phyloP scores from a whole-genome alignment of 2,797 vertebrate species.

The Nannoperca australis region DNA sequence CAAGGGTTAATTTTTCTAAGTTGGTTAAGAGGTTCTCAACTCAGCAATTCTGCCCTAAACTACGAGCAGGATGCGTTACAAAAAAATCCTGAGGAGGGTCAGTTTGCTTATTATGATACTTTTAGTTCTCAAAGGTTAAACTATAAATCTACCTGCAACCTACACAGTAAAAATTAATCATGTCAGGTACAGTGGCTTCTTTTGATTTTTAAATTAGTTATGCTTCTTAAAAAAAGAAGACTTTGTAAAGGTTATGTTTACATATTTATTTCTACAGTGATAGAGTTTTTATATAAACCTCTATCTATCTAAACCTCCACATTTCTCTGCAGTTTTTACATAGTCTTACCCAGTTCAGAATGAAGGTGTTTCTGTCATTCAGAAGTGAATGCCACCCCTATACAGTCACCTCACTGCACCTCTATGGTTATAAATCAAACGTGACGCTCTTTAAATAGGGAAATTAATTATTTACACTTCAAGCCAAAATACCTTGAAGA shows the following conservation, averaged over 20 bases:
- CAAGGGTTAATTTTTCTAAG: too few relatives aligned
- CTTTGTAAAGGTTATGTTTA: constrained; percentile 30
- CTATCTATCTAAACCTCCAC: background rate
- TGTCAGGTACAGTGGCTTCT: background rate
- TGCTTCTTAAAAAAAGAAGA: background rate
- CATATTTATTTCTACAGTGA: constrained; percentile 9
- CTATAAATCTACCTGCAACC: constrained; percentile 30
- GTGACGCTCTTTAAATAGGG: constrained; percentile 85
- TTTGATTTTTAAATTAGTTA: constrained; percentile 19
- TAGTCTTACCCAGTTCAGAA: constrained; percentile 29
- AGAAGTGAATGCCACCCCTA: constrained; percentile 65
- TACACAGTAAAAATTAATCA: constrained; percentile 16
- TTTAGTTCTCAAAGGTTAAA: constrained; percentile 38
- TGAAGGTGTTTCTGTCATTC: constrained; percentile 62
- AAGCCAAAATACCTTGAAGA: constrained; percentile 84
- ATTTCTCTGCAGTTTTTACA: constrained; percentile 18
- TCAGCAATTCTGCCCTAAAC: background rate
- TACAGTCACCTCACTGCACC: constrained; percentile 68
- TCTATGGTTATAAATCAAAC: constrained; percentile 83
- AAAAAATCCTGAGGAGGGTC: constrained; percentile 7
- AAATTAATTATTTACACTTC: constrained; percentile 87
- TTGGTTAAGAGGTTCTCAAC: background rate
- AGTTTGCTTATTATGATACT: constrained; percentile 5
- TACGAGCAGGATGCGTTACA: background rate
- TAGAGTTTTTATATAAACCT: constrained; percentile 1